Evolutionary conservation across 2,888 invertebrate species (phyloP).

Genomic region (Drosophila meridionalis): DNA sequence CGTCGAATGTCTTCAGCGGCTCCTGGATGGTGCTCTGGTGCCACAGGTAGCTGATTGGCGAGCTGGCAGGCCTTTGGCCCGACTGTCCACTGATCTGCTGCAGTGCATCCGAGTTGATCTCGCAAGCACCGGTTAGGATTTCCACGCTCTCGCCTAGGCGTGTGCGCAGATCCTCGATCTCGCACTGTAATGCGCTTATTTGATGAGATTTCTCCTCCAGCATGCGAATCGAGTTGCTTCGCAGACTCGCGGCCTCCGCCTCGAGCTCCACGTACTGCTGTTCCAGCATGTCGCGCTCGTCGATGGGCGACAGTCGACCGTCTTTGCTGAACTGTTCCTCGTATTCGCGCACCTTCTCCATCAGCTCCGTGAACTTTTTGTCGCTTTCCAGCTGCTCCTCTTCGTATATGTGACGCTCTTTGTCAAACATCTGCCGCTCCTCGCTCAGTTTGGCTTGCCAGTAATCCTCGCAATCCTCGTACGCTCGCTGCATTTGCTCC

Average conservation of each 20-base stretch:
- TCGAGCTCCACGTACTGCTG: constrained; percentile 90
- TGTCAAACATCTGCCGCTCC: constrained; percentile 89
- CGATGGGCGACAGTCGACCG: constrained; percentile 90
- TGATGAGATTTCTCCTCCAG: constrained; percentile 87
- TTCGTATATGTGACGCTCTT: constrained; percentile 89
- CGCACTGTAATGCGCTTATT: constrained; percentile 86
- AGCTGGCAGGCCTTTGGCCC: constrained; percentile 83
- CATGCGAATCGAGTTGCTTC: constrained; percentile 86
- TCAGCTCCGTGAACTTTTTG: constrained; percentile 90
- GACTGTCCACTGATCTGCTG: constrained; percentile 51
- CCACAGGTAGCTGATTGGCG: constrained; percentile 86
- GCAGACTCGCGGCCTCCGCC: constrained; percentile 88
- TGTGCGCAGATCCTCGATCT: constrained; percentile 85
- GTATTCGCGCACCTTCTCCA: constrained; percentile 91
- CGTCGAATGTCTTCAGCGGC: constrained; percentile 81
- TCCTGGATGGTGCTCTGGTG: constrained; percentile 85
- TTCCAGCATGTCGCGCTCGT: constrained; percentile 90
- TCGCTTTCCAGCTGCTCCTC: constrained; percentile 91
- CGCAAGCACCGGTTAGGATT: constrained; percentile 82
- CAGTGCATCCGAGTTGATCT: constrained; percentile 73
- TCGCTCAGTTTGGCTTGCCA: constrained; percentile 92
- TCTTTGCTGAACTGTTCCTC: constrained; percentile 90
- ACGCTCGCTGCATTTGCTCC: constrained; percentile 91
- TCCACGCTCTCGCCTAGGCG: constrained; percentile 83
- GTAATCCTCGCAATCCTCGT: constrained; percentile 94